phyloP scores from a whole-genome alignment of 2,113 vertebrate species.

The Atractosteus spatula region DNA sequence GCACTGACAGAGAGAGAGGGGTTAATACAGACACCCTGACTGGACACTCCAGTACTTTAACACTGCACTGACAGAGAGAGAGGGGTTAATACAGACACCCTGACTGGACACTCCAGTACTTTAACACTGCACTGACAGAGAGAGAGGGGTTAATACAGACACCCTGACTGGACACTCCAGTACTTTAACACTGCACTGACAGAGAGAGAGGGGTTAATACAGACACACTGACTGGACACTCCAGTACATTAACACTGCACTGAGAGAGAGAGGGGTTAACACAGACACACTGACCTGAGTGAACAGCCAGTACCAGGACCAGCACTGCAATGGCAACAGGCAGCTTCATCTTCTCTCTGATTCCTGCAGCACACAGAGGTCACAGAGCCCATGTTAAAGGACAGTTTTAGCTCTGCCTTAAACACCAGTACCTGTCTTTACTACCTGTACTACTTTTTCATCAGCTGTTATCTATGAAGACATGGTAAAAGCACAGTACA shows the following conservation, averaged over 20 bases:
- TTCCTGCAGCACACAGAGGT: constrained; percentile 12
- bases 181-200: constrained; percentile 62
- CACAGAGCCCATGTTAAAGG: too few species aligned
- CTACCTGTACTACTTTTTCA: too few species aligned
- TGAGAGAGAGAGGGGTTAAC: neutral
- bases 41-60: neutral
- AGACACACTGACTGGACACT: neutral
- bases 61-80: neutral
- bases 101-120: too few species aligned
- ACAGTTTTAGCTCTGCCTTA: too few species aligned
- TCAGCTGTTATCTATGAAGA: too few species aligned
- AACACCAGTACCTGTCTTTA: too few species aligned
- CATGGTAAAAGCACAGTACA: too few species aligned
- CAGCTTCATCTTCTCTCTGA: constrained; percentile 57
- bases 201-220: neutral
- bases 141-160: too few species aligned
- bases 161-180: constrained; percentile 54
- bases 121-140: neutral
- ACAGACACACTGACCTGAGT: constrained; percentile 46
- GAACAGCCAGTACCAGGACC: constrained; percentile 60
- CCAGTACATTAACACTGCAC: neutral
- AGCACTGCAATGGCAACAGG: constrained; percentile 59
- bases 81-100: neutral
- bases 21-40: neutral
- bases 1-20: neutral